Conservation (phyloP, 2,888 invertebrate genomes). For the Drepanosiphum platanoidis region DNA sequence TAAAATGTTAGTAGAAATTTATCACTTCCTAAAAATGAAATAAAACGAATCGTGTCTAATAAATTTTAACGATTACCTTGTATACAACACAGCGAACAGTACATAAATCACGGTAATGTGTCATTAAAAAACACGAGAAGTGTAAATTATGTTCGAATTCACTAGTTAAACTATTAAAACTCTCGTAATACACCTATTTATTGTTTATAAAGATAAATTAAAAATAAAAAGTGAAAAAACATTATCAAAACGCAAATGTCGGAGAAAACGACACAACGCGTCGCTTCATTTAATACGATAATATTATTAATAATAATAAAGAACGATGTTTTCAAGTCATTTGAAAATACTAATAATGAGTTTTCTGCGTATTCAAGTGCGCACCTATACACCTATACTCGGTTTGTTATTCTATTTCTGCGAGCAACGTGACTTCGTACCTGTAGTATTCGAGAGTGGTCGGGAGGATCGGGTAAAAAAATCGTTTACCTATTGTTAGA, state of each 20-base stretch:
- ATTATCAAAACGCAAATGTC: too few relatives aligned
- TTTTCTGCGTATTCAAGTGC: conserved; percentile 12
- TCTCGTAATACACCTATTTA: not conserved
- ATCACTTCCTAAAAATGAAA: conserved; percentile 8
- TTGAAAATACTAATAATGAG: conserved; percentile 29
- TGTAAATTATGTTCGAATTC: conserved; percentile 4
- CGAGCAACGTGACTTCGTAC: conserved; percentile 7
- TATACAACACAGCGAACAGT: not conserved
- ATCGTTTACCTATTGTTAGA: conserved; percentile 25
- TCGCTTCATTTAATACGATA: too few relatives aligned
- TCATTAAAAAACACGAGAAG: conserved; percentile 5
- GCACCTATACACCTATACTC: too few relatives aligned
- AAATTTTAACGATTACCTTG: conserved; percentile 23
- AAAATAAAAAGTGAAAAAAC: not conserved
- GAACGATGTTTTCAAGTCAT: not conserved
- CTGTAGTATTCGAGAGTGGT: not conserved
- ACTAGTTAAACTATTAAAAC: not conserved
- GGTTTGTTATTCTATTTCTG: not conserved
- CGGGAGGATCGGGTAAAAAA: conserved; percentile 2
- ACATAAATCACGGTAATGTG: not conserved
- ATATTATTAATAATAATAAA: not conserved
- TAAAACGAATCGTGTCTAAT: conserved; percentile 11
- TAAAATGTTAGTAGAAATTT: not conserved
- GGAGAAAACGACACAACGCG: too few relatives aligned
- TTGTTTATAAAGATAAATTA: not conserved